Evolutionary conservation across 2,888 invertebrate species (phyloP), one percentile per base, ranked within the genome.

Genomic region (Diaphora mendica): DNA sequence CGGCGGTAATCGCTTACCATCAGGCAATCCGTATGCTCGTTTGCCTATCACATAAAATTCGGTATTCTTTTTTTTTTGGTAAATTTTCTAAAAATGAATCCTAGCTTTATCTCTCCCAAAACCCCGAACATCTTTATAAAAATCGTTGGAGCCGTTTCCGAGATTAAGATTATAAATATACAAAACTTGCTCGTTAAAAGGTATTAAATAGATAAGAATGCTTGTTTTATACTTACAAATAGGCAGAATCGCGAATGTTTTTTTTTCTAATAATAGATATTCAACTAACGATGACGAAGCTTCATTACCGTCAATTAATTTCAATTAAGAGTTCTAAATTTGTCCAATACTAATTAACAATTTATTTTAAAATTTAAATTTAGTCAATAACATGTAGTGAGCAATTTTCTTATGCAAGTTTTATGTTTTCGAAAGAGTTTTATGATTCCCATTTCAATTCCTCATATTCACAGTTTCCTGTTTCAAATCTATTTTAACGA

Each of bases 281-380:
- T 17, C 4, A n/a, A 55, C 33, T 26, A 68, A 20, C 35, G 51
- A 59, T 59, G 59, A 51, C 68, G 15, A 26, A 69, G 39, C 68
- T 69, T 69, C 59, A 17, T 69, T 59, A 15, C 20, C 55, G 20
- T n/a, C 68, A 69, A 69, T 59, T 17, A 44, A 67, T 44, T 67
- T 55, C 42, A 69, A 59, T 68, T 55, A n/a, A 68, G 8, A 15
- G 39, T 55, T 68, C 33, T 68, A 51, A 51, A 68, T 51, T 33
- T 51, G 55, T 55, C 9, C n/a, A 55, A 9, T 8, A 11, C 11
- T 55, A 13, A 26, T 11, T 55, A 26, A 55, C n/a, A 13, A 55
- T 55, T 35, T 35, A 5, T 5, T 11, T 26, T 3, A 3, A 26
- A 11, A 0, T 11, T 13, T 26, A 55, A 13, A 11, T n/a, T 55